Evolutionary conservation across 1,140 invertebrate species (phyloP), one percentile per base, ranked within the genome.

Genomic region (Lutraria rhynchaena): DNA sequence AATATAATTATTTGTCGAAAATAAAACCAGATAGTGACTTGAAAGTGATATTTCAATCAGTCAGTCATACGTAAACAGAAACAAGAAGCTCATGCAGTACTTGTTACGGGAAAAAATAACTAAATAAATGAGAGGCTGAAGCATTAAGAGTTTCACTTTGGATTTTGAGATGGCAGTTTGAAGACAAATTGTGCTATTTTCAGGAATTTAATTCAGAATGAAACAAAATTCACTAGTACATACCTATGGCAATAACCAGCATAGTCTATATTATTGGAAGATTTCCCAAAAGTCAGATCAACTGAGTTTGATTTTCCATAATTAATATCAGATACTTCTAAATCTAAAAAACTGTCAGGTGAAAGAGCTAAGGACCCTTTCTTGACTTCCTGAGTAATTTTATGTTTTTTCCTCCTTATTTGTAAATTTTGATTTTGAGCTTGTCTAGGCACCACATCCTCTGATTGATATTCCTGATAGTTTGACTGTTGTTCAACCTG

Each of bases 361-460:
- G 63, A 67, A 49, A 46, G 44, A 31, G 24, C 63, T 7, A 41
- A 7, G 13, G 41, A 49, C 31, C 22, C 15, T 49, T 67, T 67
- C 17, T 31, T 49, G 29, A 46, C n/a, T 31, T 67, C 63, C 63
- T 67, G 63, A 67, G 63, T 31, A 55, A 22, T 22, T 22, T 15
- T 22, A 15, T 67, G 27, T 67, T 67, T 67, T 19, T 24, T 49
- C 44, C 13, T 67, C n/a, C 13, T 37, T 29, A 29, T 24, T 46
- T 22, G 44, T 11, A 22, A 67, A 67, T 67, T 49, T 67, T 67
- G 63, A 63, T 63, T 63, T 22, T 63, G 60, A 44, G 44, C 63
- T 46, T 9, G 11, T 67, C 13, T 67, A 15, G 41, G 63, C 41
- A 67, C 63, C 15, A 15, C 15, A 15, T 46, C n/a, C 3, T 49